Evolutionary conservation across 2,113 vertebrate genomes (phyloP).

Genomic region (Cryptomyrus ogoouensis): DNA sequence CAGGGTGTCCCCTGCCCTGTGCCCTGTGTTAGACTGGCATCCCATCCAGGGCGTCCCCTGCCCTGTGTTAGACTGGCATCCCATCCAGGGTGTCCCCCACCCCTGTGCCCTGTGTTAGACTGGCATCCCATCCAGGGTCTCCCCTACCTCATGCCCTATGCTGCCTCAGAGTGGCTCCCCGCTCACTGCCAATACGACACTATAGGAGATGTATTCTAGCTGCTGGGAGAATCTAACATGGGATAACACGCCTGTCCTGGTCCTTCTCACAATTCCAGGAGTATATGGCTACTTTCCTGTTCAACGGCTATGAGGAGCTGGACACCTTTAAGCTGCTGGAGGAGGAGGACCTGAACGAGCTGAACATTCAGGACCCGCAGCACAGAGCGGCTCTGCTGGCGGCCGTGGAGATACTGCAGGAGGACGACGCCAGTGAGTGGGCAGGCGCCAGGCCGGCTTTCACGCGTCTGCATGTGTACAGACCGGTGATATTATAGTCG

Average conservation of each 20-base stretch:
- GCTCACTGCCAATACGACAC: neutral
- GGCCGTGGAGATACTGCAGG: slow-evolving; percentile 89
- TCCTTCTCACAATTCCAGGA: slow-evolving; percentile 59
- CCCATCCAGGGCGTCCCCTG: no score
- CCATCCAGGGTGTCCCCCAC: accelerated
- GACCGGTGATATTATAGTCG: no score
- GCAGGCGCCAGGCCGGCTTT: no score
- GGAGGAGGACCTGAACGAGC: slow-evolving; percentile 91
- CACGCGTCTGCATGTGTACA: neutral
- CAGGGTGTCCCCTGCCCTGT: no score
- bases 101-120: no score
- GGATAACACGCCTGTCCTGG: neutral
- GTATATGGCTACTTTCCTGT: slow-evolving; percentile 91
- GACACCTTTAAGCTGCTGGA: slow-evolving; percentile 93
- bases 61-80: no score
- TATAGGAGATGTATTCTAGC: neutral
- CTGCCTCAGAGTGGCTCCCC: neutral
- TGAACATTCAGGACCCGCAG: slow-evolving; percentile 83
- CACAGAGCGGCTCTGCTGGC: slow-evolving; percentile 88
- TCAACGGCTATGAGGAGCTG: slow-evolving; percentile 94
- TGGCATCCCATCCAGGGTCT: no score
- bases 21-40: no score
- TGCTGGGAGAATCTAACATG: neutral
- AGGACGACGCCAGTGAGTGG: slow-evolving; percentile 86
- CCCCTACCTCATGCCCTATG: neutral